Evolutionary conservation across 2,113 vertebrate genomes (phyloP), one percentile per base, ranked within the genome.

Genomic region (Datnioides undecimradiatus): DNA sequence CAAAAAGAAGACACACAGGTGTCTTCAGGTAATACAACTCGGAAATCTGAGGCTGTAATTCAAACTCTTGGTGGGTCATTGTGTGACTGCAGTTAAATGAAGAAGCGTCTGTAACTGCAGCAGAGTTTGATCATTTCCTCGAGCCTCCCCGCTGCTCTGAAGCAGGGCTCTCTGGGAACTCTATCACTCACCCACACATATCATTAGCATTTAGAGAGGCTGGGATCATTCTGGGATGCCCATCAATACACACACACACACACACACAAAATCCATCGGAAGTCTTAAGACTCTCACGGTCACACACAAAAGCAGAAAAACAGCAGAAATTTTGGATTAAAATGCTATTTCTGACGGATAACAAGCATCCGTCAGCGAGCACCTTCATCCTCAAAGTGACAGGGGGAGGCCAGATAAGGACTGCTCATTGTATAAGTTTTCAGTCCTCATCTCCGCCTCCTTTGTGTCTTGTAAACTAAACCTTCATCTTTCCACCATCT

Each of bases 141-240:
- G 43, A 43, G 40, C 58, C 45, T 52, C 67, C 83, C 81, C 76
- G 79, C 82, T 80, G 82, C 19, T 62, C 16, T 45, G 6, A 85
- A 78, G 49, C 58, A 72, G 27, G 72, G 48, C 57, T 60, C 27
- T 34, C 23, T 64, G 33, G 29, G 70, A 69, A 40, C 40, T 60
- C 43, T 41, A 64, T 70, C 48, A 52, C 48, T 78, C 73, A 70
- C 49, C 60, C 45, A 29, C 29, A 76, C 72, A 76, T 25, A 16
- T 76, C 70, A 87, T 90, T 90, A 89, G 82, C 90, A 92, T 90
- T 90, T 90, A 91, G 83, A 92, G 46, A 85, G 91, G 51, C 79
- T 82, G 63, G 43, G 77, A 77, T 82, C 81, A 85, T 85, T 64
- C 75, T 51, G 54, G 66, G 65, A 79, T 73, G n/a, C n/a, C n/a